These are phyloP conservation scores for Rugalucina vietnamica DNA, from an alignment of 2,888 invertebrate species.

Conservation along the genomic window DNA sequence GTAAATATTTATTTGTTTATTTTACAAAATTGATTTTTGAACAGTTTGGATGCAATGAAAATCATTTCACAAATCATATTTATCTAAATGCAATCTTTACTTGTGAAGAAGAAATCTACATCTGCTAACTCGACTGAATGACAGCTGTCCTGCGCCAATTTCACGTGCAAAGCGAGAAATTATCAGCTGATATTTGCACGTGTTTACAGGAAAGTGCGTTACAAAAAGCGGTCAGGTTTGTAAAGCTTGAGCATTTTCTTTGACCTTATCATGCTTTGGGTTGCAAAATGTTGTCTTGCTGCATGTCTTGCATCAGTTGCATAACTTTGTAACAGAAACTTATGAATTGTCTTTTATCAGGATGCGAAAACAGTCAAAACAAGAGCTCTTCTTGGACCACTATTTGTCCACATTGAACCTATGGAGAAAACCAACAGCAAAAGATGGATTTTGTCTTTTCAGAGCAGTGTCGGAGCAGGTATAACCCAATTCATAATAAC, in stretches of 20 bases:
- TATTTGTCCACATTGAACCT: conserved; percentile 86
- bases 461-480: conserved; percentile 94
- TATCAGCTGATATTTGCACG: conserved; percentile 4
- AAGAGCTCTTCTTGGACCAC: conserved; percentile 71
- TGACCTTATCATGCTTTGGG: too few species aligned
- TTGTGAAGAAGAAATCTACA: not conserved
- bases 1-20: too few species aligned
- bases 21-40: too few species aligned
- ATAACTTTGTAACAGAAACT: too few species aligned
- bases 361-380: conserved; percentile 61
- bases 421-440: conserved; percentile 94
- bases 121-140: not conserved
- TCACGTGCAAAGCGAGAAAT: conserved; percentile 3
- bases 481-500: too few species aligned
- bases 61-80: too few species aligned
- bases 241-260: too few species aligned
- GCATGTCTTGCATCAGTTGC: too few species aligned
- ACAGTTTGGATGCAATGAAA: too few species aligned
- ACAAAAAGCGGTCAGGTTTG: not conserved
- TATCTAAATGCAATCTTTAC: too few species aligned
- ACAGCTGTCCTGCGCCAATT: not conserved
- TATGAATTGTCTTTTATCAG: too few species aligned
- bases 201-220: not conserved
- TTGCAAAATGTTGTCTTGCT: too few species aligned
- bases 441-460: conserved; percentile 95